These are phyloP conservation scores for Stomorhina lunata DNA, from an alignment of 2,888 invertebrate genomes.

Conservation along the genomic window DNA sequence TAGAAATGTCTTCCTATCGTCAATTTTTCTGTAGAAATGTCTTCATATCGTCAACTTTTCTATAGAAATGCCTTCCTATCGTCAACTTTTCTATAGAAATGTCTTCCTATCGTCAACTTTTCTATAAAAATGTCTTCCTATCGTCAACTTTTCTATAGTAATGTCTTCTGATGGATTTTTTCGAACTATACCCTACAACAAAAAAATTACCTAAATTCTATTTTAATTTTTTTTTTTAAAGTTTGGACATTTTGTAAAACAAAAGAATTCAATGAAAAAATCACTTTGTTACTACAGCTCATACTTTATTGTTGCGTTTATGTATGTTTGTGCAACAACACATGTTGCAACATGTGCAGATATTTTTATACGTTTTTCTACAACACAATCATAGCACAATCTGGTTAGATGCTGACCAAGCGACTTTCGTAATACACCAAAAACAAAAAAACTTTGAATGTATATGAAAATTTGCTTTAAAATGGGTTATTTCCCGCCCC, in stretches of 20 bases:
- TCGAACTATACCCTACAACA: neutral
- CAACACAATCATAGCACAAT: neutral
- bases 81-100: too few species aligned
- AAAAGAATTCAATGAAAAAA: neutral
- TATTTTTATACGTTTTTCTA: conserved; percentile 4
- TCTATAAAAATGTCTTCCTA: too few species aligned
- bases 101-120: too few species aligned
- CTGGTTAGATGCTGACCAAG: conserved; percentile 31
- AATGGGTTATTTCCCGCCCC: neutral
- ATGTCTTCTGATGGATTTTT: neutral
- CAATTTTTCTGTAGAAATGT: too few species aligned
- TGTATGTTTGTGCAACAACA: neutral
- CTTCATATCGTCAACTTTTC: too few species aligned
- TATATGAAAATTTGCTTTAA: too few species aligned
- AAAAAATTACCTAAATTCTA: too few species aligned
- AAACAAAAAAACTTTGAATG: conserved; percentile 4
- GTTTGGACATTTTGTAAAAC: neutral
- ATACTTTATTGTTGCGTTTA: neutral
- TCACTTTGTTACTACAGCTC: conserved; percentile 12
- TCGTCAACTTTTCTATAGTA: too few species aligned
- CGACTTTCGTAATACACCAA: conserved; percentile 7
- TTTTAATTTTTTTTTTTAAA: neutral
- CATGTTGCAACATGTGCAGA: conserved; percentile 29
- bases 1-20: too few species aligned
- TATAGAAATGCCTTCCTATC: too few species aligned